Percentiles rank a stretch among this genome's conserved stretches.
Evolutionary conservation across 1,140 invertebrate genomes (phyloP).

Genomic region (Papilio dardanus): DNA sequence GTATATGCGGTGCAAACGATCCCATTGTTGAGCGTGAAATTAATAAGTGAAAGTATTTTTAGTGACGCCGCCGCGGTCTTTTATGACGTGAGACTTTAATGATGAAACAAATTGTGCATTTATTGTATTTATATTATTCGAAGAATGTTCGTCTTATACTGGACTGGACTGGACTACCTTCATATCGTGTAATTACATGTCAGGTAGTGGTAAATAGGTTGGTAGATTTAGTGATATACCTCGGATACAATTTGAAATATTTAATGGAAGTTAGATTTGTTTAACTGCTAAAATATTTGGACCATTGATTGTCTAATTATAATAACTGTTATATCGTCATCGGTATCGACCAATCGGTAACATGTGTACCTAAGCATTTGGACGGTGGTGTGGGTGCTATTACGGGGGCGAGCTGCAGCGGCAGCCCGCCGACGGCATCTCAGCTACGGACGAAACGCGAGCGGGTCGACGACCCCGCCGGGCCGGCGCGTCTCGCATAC

Average conservation of each 20-base stretch:
- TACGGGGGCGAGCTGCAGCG: slow-evolving; percentile 34
- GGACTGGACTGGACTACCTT: too few relatives aligned
- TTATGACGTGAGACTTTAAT: slow-evolving; percentile 21
- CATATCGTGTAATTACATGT: not conserved
- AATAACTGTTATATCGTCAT: not conserved
- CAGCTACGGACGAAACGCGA: slow-evolving; percentile 76
- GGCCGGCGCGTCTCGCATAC: slow-evolving; percentile 74
- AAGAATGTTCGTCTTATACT: too few relatives aligned
- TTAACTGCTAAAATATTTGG: not conserved
- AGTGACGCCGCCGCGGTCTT: slow-evolving; percentile 7
- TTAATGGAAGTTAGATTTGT: not conserved
- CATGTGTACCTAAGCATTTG: not conserved
- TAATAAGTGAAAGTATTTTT: slow-evolving; percentile 19
- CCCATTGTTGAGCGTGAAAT: not conserved
- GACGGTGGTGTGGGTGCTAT: slow-evolving; percentile 17
- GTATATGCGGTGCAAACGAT: not conserved
- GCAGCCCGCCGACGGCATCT: slow-evolving; percentile 63
- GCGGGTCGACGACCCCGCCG: slow-evolving; percentile 75
- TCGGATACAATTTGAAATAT: not conserved
- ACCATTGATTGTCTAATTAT: not conserved
- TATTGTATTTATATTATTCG: too few relatives aligned
- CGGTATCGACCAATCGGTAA: not conserved
- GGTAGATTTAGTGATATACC: too few relatives aligned
- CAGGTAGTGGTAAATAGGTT: not conserved
- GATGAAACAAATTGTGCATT: too few relatives aligned